Evolutionary conservation across 2,113 vertebrate species (phyloP).

Genomic region (Nannobrachium achirus): DNA sequence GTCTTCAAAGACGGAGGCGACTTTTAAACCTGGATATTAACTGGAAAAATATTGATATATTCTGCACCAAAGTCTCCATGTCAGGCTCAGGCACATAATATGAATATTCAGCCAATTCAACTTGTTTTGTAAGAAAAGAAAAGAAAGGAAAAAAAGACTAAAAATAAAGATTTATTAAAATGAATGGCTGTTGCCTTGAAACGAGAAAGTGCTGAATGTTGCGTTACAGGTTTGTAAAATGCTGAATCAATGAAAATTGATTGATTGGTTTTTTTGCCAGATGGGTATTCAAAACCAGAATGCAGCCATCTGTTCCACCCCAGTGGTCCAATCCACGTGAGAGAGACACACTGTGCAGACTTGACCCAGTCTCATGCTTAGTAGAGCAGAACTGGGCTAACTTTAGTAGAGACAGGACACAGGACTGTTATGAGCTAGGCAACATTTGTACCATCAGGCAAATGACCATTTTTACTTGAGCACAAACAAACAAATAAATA

Average conservation of each 20-base stretch:
- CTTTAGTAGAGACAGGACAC: background rate
- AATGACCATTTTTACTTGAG: background rate
- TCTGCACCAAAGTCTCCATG: slow-evolving; percentile 64
- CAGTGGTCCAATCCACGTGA: slow-evolving; percentile 15
- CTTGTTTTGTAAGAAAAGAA: slow-evolving; percentile 71
- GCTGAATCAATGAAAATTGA: slow-evolving; percentile 7
- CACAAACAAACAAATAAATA: slow-evolving; percentile 9
- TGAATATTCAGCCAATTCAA: slow-evolving; percentile 62
- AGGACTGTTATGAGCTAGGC: background rate
- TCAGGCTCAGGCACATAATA: slow-evolving; percentile 61
- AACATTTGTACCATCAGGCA: background rate
- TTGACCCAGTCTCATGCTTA: slow-evolving; percentile 39
- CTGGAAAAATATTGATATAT: slow-evolving; percentile 60
- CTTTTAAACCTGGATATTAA: slow-evolving; percentile 60
- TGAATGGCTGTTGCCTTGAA: slow-evolving; percentile 9
- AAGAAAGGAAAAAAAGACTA: slow-evolving; percentile 55
- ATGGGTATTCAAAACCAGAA: slow-evolving; percentile 13
- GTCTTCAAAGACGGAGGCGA: slow-evolving; percentile 31
- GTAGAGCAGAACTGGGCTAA: background rate
- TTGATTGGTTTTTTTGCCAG: slow-evolving; percentile 4
- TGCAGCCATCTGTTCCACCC: slow-evolving; percentile 14
- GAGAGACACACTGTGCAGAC: slow-evolving; percentile 38
- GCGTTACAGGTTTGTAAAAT: slow-evolving; percentile 21
- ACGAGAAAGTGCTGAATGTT: background rate
- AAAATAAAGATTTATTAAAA: slow-evolving; percentile 73